A percentile compares a stretch with the other conserved stretches of the same genome.
phyloP scores from a whole-genome alignment of 2,888 invertebrate species.

The Drosophila hawaiiensis region DNA sequence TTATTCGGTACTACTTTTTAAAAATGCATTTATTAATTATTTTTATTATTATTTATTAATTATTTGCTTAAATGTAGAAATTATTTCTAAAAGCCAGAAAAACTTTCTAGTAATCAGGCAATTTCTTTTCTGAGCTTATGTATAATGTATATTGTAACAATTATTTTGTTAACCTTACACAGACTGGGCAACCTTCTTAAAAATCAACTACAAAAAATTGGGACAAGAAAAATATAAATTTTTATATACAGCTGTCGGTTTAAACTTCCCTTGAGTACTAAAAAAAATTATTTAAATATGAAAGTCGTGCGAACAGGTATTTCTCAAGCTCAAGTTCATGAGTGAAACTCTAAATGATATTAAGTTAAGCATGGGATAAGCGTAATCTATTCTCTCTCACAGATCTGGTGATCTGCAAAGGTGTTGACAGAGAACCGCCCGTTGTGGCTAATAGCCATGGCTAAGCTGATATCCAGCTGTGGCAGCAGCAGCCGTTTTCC shows the following conservation, averaged over 20 bases:
- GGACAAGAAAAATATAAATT: background rate
- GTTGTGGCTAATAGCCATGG: conserved; percentile 20
- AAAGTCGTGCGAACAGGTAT: background rate
- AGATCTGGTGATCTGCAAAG: conserved; percentile 26
- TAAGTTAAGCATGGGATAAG: conserved; percentile 6
- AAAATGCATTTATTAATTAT: background rate
- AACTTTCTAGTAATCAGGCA: background rate
- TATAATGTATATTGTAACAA: too few relatives aligned
- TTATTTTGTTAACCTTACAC: too few relatives aligned
- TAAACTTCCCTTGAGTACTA: background rate
- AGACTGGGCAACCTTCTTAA: too few relatives aligned
- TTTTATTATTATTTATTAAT: too few relatives aligned
- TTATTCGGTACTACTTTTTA: background rate
- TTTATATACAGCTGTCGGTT: background rate
- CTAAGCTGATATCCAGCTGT: conserved; percentile 44
- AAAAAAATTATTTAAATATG: background rate
- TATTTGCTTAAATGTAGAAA: background rate
- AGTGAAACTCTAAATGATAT: background rate
- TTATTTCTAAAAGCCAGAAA: background rate
- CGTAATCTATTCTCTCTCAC: conserved; percentile 7
- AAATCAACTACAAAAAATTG: too few relatives aligned
- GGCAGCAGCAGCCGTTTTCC: conserved; percentile 27
- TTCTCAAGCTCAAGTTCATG: background rate
- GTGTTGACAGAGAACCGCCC: conserved; percentile 18
- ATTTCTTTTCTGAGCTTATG: background rate